Evolutionary conservation across 1,140 invertebrate genomes (phyloP), one percentile per base, ranked within the genome.

Genomic region (Phenacoccus solenopsis): DNA sequence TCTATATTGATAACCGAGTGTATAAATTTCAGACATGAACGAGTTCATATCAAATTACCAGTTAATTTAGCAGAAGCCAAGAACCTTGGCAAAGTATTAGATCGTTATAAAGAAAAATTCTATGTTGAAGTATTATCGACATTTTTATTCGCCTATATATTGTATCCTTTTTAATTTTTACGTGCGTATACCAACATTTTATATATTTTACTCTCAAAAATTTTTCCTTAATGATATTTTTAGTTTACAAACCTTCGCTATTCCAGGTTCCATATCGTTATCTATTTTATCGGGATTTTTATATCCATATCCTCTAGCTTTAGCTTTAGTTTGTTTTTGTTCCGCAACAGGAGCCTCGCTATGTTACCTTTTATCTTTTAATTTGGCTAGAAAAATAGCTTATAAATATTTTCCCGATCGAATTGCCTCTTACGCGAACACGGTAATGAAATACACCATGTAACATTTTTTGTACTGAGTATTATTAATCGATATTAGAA

Each of bases 221-320:
- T n/a, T n/a, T n/a, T 71, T 74, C 77, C 76, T 79, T 81, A 81
- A 78, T 75, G 70, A 72, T 71, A 9, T 22, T 75, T 76, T 68
- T 78, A 98, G 94, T 81, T 85, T 99, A 74, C 97, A 99, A 86
- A 96, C 97, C 72, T 99, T 99, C 82, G 97, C 96, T 74, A 99
- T 99, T 82, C 97, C 97, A 74, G 97, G 97, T 73, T 98, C 96
- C 28, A 90, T 99, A 77, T 98, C 98, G 78, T 81, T 99, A 35
- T 98, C 95, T 72, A 97, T 99, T 74, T 81, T 99, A 25, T 95
- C 93, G 72, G 98, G 98, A 73, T 99, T 98, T 82, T 81, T 99
- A 1, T 99, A 98, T 78, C 91, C 92, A 71, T 98, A 98, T 80
- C 86, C 87, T 30, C 75, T 95, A 70, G 97, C 97, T 13, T 79